Evolutionary conservation across 2,113 vertebrate species (phyloP), one percentile per base, ranked within the genome.

Genomic region (Psittacara wagleri): DNA sequence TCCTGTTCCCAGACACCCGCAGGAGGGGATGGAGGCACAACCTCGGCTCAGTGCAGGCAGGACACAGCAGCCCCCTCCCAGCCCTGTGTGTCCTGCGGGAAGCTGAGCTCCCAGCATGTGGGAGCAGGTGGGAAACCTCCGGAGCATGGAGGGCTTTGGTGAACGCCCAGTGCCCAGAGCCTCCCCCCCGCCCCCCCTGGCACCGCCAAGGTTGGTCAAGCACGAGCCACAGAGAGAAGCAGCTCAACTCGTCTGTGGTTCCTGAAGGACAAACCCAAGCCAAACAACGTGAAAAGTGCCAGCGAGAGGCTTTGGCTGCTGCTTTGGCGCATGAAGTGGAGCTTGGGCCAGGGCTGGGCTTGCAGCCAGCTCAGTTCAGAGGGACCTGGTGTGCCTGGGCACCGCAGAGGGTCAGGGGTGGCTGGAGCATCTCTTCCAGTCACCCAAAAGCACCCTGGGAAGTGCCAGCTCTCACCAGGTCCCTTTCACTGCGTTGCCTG

Each of bases 161-260:
- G 25, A 72, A 4, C 10, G 17, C 64, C 41, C 46, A 18, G 10
- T 4, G 2, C 51, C 43, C 25, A 8, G 70, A 67, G 49, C 79
- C 88, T 35, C 75, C 73, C 67, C 70, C 82, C 46, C 0, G 67
- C 82, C 0, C 2, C 61, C 75, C 49, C 55, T 68, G 61, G 31
- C 88, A 29, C 44, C 1, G 0, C 81, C 59, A n/a, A 29, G 52
- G 57, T 49, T 80, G 49, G 87, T 9, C 31, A 39, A 82, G 67
- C 57, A 10, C 35, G 11, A 3, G 81, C 64, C 4, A 2, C 57
- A 49, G 79, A 28, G 82, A 90, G 91, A 81, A 91, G 91, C 59
- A 64, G 86, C 62, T 67, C 12, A 88, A 94, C 92, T 86, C 17
- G 81, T 90, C 88, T 90, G 82, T 76, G 91, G 89, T 28, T 87